Evolutionary conservation across 1,140 invertebrate genomes (phyloP), one percentile per base, ranked within the genome.

Genomic region (Teleopsis dalmanni): DNA sequence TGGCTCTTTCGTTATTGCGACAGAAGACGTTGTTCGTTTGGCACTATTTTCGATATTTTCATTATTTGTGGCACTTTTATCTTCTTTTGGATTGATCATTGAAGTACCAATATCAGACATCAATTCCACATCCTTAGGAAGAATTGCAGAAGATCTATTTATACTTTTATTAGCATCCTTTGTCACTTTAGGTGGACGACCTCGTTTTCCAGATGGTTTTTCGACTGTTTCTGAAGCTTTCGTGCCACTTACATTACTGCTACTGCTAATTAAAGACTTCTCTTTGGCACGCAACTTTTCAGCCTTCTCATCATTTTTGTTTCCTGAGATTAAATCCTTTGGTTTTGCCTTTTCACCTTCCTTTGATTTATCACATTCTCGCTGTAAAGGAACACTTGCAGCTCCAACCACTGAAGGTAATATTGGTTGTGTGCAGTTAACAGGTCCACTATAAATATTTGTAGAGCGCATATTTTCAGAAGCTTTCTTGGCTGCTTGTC

Each of bases 401-500:
- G 23, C 21, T 33, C 26, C 14, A 25, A 16, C 34, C 11, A 25
- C n/a, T 25, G 21, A 13, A 5, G n/a, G n/a, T n/a, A n/a, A n/a
- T n/a, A n/a, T n/a, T n/a, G n/a, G n/a, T 67, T 34, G 69, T 68
- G n/a, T 58, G 40, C 37, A 5, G 21, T 14, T 18, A 50, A 50
- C 40, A 57, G 54, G 7, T 50, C 35, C 18, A 38, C 33, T 18
- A 54, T 48, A 51, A 47, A 62, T 48, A 77, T 78, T 64, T 18
- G 76, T 81, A 8, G 76, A 78, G 29, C 81, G 82, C 78, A 91
- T 84, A 60, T 87, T 91, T 70, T 91, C 90, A 3, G 87, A 87
- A 3, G 88, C 88, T 66, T 92, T 91, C 61, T 91, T 92, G 14
- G 90, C 89, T 18, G 90, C 89, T 70, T 91, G 85, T 43, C 90